Base-by-base conservation (phyloP, 2,888 invertebrate genomes). In the Thyatira batis region DNA sequence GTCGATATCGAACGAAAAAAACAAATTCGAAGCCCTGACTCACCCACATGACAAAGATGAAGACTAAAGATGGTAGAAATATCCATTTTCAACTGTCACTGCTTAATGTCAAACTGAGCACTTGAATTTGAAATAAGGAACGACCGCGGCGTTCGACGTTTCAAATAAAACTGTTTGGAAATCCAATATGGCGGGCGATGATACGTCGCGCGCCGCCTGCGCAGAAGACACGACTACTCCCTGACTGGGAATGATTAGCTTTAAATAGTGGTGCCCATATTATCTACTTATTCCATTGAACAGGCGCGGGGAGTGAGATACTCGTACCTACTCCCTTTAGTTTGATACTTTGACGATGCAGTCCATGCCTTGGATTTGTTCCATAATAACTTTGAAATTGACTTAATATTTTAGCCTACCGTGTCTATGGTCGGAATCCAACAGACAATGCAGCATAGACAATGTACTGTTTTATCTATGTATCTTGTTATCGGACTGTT, bases 221-320 rank as follows among this genome's bases (percentile, higher is more conserved):
- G 90, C 87, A 85, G 78, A 80, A 71, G 73, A 80, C 78, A 84
- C 78, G 92, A 93, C 93, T 93, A 87, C 85, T 90, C 88, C 91
- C 91, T 93, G 93, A 93, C 92, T 82, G 90, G 86, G 83, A 89
- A 93, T 93, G 93, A 94, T 94, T 93, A 93, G 91, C 92, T 93
- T 94, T 93, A 94, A 93, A 93, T 94, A 94, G 93, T 85, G 84
- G 84, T 86, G 86, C 87, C 84, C 87, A 89, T 82, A 89, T 92
- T 92, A 93, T 92, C 92, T 92, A 92, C 91, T 92, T 92, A 92
- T 89, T 92, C 83, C 84, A 92, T 93, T 92, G 89, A 89, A 82
- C 79, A 80, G 80, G 80, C 80, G 84, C 77, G 80, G 79, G 69
- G 76, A 74, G 76, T 84, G 80, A 77, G 78, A 77, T n/a, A n/a